Percentiles rank a stretch among this genome's conserved stretches.
These are phyloP conservation scores for Thymelicus lineola DNA, from an alignment of 2,888 invertebrate genomes.

Conservation along the genomic window DNA sequence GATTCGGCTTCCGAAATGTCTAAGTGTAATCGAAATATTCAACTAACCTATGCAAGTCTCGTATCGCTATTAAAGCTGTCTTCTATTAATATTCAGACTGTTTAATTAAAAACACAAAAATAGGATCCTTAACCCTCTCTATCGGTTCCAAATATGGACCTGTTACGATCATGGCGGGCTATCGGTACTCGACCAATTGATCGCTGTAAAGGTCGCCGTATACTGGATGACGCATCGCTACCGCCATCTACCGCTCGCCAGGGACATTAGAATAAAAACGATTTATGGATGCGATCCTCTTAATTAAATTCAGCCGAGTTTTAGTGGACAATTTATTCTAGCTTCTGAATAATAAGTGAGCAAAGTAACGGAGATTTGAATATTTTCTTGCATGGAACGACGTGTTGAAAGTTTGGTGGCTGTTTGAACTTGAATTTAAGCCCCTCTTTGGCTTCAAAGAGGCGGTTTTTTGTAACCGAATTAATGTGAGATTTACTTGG, in stretches of 20 bases:
- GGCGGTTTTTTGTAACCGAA: no score
- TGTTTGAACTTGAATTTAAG: no score
- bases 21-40: no score
- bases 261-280: conserved; percentile 16
- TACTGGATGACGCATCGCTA: conserved; percentile 11
- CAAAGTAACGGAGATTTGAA: background rate
- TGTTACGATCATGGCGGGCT: background rate
- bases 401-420: no score
- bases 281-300: conserved; percentile 16
- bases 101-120: conserved; percentile 14
- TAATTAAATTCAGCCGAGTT: background rate
- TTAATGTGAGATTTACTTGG: no score
- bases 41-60: no score
- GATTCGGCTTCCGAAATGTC: no score
- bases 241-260: conserved; percentile 14
- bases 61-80: no score
- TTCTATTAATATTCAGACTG: no score
- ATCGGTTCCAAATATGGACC: conserved; percentile 12
- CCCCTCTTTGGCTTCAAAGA: no score
- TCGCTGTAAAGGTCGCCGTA: conserved; percentile 2
- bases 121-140: conserved; percentile 6
- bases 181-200: conserved; percentile 17
- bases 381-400: background rate
- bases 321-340: conserved; percentile 7
- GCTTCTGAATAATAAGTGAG: background rate